These are phyloP conservation scores for Alsophila aescularia DNA, from an alignment of 2,888 invertebrate species.

Conservation along the genomic window DNA sequence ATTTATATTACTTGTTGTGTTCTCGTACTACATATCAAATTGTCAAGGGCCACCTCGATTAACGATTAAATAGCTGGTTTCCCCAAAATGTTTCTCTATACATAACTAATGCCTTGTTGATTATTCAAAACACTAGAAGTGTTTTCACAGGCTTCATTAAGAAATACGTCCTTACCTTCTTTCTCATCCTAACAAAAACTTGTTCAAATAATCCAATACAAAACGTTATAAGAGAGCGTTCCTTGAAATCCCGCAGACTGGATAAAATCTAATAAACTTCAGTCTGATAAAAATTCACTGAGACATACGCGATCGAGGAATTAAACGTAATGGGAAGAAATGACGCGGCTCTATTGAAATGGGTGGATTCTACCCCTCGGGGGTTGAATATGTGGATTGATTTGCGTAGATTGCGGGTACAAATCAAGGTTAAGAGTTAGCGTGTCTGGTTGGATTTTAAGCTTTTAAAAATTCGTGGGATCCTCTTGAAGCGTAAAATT, in stretches of 20 bases:
- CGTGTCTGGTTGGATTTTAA: neutral
- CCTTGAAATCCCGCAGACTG: constrained; percentile 60
- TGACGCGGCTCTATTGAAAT: constrained; percentile 53
- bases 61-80: too few relatives aligned
- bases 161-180: too few relatives aligned
- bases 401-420: constrained; percentile 18
- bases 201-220: neutral
- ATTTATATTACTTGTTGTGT: too few relatives aligned
- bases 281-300: constrained; percentile 62
- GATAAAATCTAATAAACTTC: constrained; percentile 70
- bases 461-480: too few relatives aligned
- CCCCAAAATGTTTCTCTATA: too few relatives aligned
- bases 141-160: too few relatives aligned
- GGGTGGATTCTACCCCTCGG: constrained; percentile 29
- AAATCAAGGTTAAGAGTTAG: constrained; percentile 26
- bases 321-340: constrained; percentile 71
- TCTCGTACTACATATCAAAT: too few relatives aligned
- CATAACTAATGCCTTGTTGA: too few relatives aligned
- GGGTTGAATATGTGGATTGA: constrained; percentile 27
- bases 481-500: too few relatives aligned
- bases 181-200: neutral
- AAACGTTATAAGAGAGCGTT: constrained; percentile 7
- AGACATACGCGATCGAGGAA: constrained; percentile 66
- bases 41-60: too few relatives aligned
- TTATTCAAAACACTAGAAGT: too few relatives aligned